Conservation (phyloP, 2,797 vertebrate genomes). For the Oophaga sylvatica region DNA sequence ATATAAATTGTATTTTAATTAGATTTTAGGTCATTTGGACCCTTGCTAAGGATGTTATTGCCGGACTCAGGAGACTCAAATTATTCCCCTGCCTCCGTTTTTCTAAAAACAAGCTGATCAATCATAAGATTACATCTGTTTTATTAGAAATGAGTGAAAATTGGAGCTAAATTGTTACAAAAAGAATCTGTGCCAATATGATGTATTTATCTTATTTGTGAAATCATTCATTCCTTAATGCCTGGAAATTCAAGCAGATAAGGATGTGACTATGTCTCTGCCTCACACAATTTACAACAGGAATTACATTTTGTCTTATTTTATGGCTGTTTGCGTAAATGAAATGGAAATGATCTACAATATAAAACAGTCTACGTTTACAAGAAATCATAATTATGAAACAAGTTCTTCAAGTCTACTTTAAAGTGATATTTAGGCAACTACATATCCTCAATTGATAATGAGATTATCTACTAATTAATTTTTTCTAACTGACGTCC, state of each 20-base stretch:
- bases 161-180: background rate
- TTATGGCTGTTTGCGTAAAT: background rate
- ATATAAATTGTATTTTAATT: background rate
- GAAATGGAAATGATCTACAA: background rate
- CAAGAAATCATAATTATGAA: background rate
- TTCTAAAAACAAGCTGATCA: background rate
- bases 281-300: background rate
- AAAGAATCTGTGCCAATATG: background rate
- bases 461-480: background rate
- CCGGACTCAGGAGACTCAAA: background rate
- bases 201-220: background rate
- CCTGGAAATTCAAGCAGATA: background rate
- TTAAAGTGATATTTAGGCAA: background rate
- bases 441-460: background rate
- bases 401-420: background rate
- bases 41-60: background rate
- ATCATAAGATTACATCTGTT: conserved; percentile 2
- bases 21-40: background rate
- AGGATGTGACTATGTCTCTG: background rate
- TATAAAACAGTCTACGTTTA: background rate
- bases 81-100: background rate
- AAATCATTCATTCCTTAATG: background rate
- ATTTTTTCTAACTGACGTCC: background rate
- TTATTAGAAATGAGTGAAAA: background rate
- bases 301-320: background rate